phyloP scores from a whole-genome alignment of 2,888 invertebrate species.

The Biston stratarius region DNA sequence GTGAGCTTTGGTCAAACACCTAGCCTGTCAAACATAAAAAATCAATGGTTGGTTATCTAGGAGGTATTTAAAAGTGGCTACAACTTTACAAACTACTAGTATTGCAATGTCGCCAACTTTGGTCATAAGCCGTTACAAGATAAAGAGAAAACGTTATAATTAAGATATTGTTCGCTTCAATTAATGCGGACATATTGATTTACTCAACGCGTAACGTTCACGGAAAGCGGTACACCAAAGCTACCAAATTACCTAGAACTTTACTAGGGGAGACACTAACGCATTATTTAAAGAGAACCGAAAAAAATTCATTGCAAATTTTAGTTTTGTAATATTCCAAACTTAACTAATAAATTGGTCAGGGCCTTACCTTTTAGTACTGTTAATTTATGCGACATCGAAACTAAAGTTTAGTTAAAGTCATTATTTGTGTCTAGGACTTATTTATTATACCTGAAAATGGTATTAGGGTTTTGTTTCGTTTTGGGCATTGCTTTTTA shows the following conservation, averaged over 20 bases:
- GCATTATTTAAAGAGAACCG: not conserved
- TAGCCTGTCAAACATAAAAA: too few relatives aligned
- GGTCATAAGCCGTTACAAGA: conserved; percentile 40
- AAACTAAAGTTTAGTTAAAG: conserved; percentile 28
- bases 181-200: conserved; percentile 65
- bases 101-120: conserved; percentile 29
- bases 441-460: conserved; percentile 27
- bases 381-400: conserved; percentile 38
- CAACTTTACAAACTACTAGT: conserved; percentile 24
- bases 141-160: conserved; percentile 62
- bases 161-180: conserved; percentile 71
- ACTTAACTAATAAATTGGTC: not conserved
- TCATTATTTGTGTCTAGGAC: conserved; percentile 26
- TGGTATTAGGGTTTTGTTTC: conserved; percentile 16
- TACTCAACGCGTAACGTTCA: conserved; percentile 50
- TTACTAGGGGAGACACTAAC: not conserved
- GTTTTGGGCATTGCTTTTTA: conserved; percentile 5
- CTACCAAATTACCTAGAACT: not conserved
- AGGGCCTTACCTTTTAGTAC: conserved; percentile 2
- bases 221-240: conserved; percentile 46
- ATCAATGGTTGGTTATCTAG: not conserved
- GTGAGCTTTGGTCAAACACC: too few relatives aligned
- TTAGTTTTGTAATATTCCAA: not conserved
- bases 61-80: not conserved
- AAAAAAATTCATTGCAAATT: not conserved